Evolutionary conservation across 2,797 vertebrate species (phyloP).

Genomic region (Epinephelus awoara): DNA sequence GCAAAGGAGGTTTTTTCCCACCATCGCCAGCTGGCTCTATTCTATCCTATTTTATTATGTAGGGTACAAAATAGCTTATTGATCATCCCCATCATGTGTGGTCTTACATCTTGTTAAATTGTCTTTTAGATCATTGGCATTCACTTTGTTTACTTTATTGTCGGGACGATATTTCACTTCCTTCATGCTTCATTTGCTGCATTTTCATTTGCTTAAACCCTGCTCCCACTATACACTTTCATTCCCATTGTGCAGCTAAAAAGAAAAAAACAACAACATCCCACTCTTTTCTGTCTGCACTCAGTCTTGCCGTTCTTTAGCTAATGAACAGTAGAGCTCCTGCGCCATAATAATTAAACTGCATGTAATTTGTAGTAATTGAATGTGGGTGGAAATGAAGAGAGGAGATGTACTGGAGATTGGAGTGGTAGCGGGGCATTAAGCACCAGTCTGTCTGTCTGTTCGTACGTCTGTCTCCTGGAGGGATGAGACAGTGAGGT

Average conservation of each 20-base stretch:
- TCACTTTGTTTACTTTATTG: conserved; percentile 59
- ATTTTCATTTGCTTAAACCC: conserved; percentile 59
- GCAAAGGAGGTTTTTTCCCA: background rate
- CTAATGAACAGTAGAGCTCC: conserved; percentile 75
- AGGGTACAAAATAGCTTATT: conserved; percentile 33
- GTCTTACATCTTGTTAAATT: conserved; percentile 39
- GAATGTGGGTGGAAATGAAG: conserved; percentile 60
- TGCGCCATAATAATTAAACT: conserved; percentile 72
- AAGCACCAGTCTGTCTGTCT: conserved; percentile 34
- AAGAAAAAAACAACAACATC: conserved; percentile 29
- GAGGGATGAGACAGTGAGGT: conserved; percentile 12
- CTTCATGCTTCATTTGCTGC: conserved; percentile 59
- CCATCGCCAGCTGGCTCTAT: conserved; percentile 10
- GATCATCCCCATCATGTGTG: conserved; percentile 39
- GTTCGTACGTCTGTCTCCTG: conserved; percentile 1
- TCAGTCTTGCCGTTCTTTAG: conserved; percentile 56
- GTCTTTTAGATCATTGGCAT: conserved; percentile 52
- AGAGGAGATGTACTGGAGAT: conserved; percentile 54
- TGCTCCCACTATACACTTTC: conserved; percentile 23
- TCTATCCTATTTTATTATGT: background rate
- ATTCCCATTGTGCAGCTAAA: conserved; percentile 26
- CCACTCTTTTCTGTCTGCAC: conserved; percentile 38
- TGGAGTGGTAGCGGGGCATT: conserved; percentile 40
- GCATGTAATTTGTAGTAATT: conserved; percentile 75
- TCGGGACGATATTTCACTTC: conserved; percentile 48